These are phyloP conservation scores for Ooceraea biroi DNA, from an alignment of 1,140 invertebrate genomes.

Conservation along the genomic window DNA sequence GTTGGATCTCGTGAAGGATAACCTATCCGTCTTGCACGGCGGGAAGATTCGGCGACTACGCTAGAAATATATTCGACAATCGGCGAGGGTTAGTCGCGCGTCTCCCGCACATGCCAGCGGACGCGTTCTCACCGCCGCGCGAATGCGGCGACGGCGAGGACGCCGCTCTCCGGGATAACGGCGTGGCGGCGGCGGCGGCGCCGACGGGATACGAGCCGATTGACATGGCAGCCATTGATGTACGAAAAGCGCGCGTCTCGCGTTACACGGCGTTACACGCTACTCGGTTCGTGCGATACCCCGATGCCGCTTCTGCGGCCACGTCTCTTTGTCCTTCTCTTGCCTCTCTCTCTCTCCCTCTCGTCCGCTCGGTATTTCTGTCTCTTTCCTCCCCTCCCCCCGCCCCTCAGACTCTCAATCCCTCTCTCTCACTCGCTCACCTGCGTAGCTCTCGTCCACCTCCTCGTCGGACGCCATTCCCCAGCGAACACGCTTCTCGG, in stretches of 20 bases:
- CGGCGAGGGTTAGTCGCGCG: not conserved
- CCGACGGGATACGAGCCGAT: slow-evolving; percentile 63
- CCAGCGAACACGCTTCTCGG: slow-evolving; percentile 14
- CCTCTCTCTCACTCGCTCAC: slow-evolving; percentile 86
- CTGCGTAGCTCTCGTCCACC: slow-evolving; percentile 92
- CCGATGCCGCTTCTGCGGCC: not conserved
- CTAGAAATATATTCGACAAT: not conserved
- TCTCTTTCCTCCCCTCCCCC: not conserved
- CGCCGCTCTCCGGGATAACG: not conserved
- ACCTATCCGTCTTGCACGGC: slow-evolving; percentile 13
- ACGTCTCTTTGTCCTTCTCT: slow-evolving; percentile 5
- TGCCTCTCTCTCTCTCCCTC: not conserved
- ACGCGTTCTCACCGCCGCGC: not conserved
- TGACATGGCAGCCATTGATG: slow-evolving; percentile 83
- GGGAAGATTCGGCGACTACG: not conserved
- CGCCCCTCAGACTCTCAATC: not conserved
- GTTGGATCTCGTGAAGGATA: slow-evolving; percentile 56
- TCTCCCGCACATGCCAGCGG: no score
- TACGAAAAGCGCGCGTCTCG: slow-evolving; percentile 84
- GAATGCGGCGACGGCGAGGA: not conserved
- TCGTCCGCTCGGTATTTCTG: slow-evolving; percentile 45
- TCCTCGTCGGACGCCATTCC: slow-evolving; percentile 92
- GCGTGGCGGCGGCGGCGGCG: slow-evolving; percentile 5
- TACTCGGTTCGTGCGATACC: slow-evolving; percentile 7
- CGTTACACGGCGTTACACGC: slow-evolving; percentile 34